Base-by-base conservation (phyloP, 2,797 vertebrate genomes). In the Phaenicophaeus curvirostris region DNA sequence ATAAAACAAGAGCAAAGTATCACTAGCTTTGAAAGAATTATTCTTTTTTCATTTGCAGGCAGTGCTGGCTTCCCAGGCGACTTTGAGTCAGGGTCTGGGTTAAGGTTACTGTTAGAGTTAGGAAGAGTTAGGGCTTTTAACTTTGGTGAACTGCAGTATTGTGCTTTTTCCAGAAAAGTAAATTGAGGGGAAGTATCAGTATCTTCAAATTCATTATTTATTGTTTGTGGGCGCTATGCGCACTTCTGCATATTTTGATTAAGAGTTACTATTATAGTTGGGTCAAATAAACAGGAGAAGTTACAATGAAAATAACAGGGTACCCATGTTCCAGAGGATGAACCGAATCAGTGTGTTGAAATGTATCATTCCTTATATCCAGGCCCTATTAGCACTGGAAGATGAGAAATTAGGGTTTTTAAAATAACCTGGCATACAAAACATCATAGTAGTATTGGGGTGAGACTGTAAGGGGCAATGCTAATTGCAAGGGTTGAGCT, bases 91-190 rank as follows among this genome's bases (percentile, higher is more conserved):
- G 30, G 57, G 61, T 19, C 78, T 54, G 42, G 78, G 71, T 87
- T 69, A 74, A 77, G 81, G 87, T 93, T 96, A 75, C 25, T 21
- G 46, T 31, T 68, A 84, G 76, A 76, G 61, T 95, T 96, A 94
- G 79, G 50, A 65, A 42, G n/a, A 58, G 76, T 72, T 65, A 68
- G 46, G 24, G 85, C 79, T 95, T 95, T 90, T 86, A 72, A 85
- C 72, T 81, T 68, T 11, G 65, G 77, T 57, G 68, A 77, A 51
- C 69, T 33, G 58, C 1, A 2, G 9, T 72, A 33, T 78, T 94
- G 75, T 90, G 24, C 58, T 78, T 5, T 66, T 86, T 94, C 9
- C 54, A 94, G 85, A 62, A 54, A 92, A 87, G 24, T 39, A 58
- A 79, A 87, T 57, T 21, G 48, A 83, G 30, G 39, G 15, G 21